Evolutionary conservation across 2,797 vertebrate species (phyloP), one percentile per base, ranked within the genome.

Genomic region (Euthynnus affinis): DNA sequence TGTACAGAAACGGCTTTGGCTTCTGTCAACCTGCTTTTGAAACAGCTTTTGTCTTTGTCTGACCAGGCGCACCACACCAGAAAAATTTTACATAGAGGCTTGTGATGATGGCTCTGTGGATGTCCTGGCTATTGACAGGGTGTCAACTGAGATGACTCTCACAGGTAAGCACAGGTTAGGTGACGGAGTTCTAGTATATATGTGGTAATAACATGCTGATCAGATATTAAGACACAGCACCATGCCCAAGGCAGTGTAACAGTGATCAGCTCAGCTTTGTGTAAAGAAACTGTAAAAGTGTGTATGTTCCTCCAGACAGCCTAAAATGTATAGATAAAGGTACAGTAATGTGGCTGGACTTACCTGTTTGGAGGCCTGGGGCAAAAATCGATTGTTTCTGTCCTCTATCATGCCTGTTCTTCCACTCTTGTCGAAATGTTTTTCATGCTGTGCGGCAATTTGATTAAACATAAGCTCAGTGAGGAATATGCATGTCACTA

Each of bases 41-140:
- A 20, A 9, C 37, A 1, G 1, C 15, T 57, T 1, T 9, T 59
- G 1, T 62, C 4, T 57, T 2, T 55, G 2, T 52, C 44, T 2
- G 23, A 48, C 34, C 81, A 99, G 98, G 88, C 97, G 96, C 66
- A 96, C 94, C 76, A 97, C 98, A 0, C 96, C 97, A 2, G 98
- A 99, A 86, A 98, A 96, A 84, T 99, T 99, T 76, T 99, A 97
- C 68, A 91, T 98, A 9, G 98, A 99, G 92, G 96, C 97, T 25
- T 96, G 96, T 71, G 97, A 98, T 27, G 95, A 96, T 71, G 97
- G 96, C 62, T 93, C 94, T 0, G 94, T 93, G 62, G 98, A 98
- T 1, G 97, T 98, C 7, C 95, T 99, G 72, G 92, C 93, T 32
- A 96, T 99, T 52, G 98, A 99, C 84, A 94, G 97, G 69, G 97